Evolutionary conservation across 2,797 vertebrate genomes (phyloP), one percentile per base, ranked within the genome.

Genomic region (Melanotaenia parkinsoni): DNA sequence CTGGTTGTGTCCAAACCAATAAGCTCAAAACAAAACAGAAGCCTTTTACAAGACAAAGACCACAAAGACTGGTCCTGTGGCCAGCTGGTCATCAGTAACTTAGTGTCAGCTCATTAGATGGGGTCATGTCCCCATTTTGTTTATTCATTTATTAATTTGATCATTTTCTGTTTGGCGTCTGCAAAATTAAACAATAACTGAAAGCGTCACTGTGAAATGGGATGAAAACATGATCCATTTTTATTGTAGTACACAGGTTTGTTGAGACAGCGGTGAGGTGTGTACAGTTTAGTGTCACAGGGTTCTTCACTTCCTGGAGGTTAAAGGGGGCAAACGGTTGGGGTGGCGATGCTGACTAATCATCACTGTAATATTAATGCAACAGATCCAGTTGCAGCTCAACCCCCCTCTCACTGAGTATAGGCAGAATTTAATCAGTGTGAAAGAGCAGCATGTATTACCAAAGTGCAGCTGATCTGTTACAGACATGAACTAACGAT

Each of bases 281-380:
- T 78, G 77, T 35, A 53, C 66, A 59, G 58, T 66, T 79, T 38
- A 59, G 54, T 78, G 81, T 80, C 80, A 79, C 22, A 11, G 82
- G 74, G 72, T 80, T 74, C 63, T 43, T 79, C 59, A 61, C 68
- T 57, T 53, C 53, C 74, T 32, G 18, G 63, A 74, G 76, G 79
- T 88, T 74, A 82, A 78, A 63, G 68, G 73, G 71, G 64, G 56
- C 56, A 70, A 67, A 80, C 58, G 13, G 59, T 8, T 47, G 38
- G 38, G 81, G 78, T 67, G 78, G 59, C 69, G 61, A 65, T 63
- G 70, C 66, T 33, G 80, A 67, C 65, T 87, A 77, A 86, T 77
- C 38, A 75, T 79, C 78, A 30, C 79, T 92, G 79, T 81, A 88
- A 90, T 88, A 93, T 92, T 92, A 70, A 93, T 93, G 84, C 13